Evolutionary conservation across 2,797 vertebrate species (phyloP).

Genomic region (Philypnodon macrostomus): DNA sequence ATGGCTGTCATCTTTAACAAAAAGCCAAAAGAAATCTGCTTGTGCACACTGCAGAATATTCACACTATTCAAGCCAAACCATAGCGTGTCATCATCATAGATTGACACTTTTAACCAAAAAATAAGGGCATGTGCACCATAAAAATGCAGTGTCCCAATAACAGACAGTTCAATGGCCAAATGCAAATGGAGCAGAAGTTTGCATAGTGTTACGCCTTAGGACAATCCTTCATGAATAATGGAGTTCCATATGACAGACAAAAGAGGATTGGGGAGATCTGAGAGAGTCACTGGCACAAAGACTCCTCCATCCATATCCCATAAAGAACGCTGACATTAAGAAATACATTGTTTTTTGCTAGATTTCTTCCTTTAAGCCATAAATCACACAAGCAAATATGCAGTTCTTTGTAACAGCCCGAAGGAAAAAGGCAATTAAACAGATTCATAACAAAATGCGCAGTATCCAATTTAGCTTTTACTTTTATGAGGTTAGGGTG

Average conservation of each 20-base stretch:
- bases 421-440: background rate
- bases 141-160: background rate
- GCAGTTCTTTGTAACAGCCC: slow-evolving; percentile 1
- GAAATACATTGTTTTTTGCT: background rate
- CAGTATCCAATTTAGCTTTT: background rate
- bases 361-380: background rate
- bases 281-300: slow-evolving; percentile 12
- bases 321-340: slow-evolving; percentile 9
- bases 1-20: slow-evolving; percentile 50
- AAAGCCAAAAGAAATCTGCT: slow-evolving; percentile 28
- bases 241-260: slow-evolving; percentile 35
- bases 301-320: slow-evolving; percentile 19
- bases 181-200: slow-evolving; percentile 53
- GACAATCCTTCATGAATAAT: slow-evolving; percentile 58
- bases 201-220: slow-evolving; percentile 28
- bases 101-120: slow-evolving; percentile 6
- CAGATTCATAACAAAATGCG: background rate
- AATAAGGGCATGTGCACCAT: background rate
- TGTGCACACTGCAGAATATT: background rate
- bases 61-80: background rate
- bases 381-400: background rate
- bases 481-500: slow-evolving; percentile 1
- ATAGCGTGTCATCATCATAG: slow-evolving; percentile 7
- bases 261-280: slow-evolving; percentile 31
- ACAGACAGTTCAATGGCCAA: slow-evolving; percentile 8